These are phyloP conservation scores for Stercorarius parasiticus DNA, from an alignment of 2,113 vertebrate species.

Conservation along the genomic window DNA sequence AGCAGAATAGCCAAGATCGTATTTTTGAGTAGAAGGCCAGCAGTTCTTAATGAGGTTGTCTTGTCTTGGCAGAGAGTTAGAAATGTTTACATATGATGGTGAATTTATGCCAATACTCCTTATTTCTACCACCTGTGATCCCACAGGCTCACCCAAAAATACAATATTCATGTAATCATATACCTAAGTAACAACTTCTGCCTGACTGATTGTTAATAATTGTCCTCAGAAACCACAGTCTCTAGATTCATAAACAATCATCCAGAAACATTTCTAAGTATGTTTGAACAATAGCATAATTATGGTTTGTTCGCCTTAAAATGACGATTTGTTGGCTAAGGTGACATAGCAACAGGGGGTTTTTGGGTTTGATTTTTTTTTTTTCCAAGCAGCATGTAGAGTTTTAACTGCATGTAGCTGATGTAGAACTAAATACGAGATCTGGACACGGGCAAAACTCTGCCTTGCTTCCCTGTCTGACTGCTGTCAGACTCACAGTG, in stretches of 20 bases:
- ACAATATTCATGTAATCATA: background rate
- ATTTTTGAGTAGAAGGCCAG: background rate
- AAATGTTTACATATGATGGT: background rate
- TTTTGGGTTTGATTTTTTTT: background rate
- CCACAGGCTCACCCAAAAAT: background rate
- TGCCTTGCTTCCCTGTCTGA: background rate
- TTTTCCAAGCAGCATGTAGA: background rate
- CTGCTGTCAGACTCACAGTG: background rate
- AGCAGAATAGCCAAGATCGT: background rate
- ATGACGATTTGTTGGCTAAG: background rate
- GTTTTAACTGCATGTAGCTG: background rate
- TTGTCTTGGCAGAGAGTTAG: background rate
- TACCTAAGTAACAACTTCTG: background rate
- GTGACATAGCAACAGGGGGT: background rate
- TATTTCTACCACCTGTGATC: background rate
- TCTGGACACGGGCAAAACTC: background rate
- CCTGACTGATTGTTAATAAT: rapidly evolving
- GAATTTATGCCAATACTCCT: background rate
- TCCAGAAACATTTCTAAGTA: background rate
- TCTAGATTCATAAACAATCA: background rate
- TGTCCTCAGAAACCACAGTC: background rate
- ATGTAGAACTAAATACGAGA: background rate
- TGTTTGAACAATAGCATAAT: background rate
- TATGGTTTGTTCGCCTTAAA: background rate
- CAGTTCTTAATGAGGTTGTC: background rate